Conservation (phyloP, 2,113 vertebrate species). For the Ameiurus melas region DNA sequence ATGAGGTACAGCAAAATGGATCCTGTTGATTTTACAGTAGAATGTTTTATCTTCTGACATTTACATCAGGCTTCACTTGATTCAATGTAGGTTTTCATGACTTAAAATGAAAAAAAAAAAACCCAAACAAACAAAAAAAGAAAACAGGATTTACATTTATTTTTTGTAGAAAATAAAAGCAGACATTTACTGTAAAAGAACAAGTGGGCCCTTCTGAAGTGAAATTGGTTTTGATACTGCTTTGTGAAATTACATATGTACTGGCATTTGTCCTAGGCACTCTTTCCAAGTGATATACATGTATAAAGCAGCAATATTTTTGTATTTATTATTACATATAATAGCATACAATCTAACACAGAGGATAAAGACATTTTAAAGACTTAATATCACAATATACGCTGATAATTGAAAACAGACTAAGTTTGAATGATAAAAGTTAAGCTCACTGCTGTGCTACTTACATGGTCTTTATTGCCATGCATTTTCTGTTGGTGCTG, state of each 20-base stretch:
- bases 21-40: slow-evolving; percentile 88
- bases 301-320: slow-evolving; percentile 72
- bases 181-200: slow-evolving; percentile 19
- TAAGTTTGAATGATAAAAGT: slow-evolving; percentile 37
- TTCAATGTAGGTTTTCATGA: slow-evolving; percentile 66
- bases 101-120: slow-evolving; percentile 59
- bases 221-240: slow-evolving; percentile 28
- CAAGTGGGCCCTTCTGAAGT: slow-evolving; percentile 10
- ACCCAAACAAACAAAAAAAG: not conserved
- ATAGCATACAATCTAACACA: slow-evolving; percentile 54
- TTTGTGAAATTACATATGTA: slow-evolving; percentile 41
- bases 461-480: slow-evolving; percentile 30
- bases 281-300: slow-evolving; percentile 49
- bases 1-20: slow-evolving; percentile 95
- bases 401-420: slow-evolving; percentile 29
- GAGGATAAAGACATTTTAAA: slow-evolving; percentile 35
- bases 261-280: slow-evolving; percentile 49
- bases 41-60: slow-evolving; percentile 79
- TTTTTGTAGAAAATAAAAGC: slow-evolving; percentile 41
- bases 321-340: slow-evolving; percentile 66
- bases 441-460: slow-evolving; percentile 9
- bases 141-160: not conserved
- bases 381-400: slow-evolving; percentile 42
- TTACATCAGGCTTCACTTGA: slow-evolving; percentile 77
- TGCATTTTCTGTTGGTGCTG: slow-evolving; percentile 8